Percentiles rank a stretch among this genome's conserved stretches.
These are phyloP conservation scores for Melanostoma scalare DNA, from an alignment of 2,888 invertebrate genomes.

Conservation along the genomic window DNA sequence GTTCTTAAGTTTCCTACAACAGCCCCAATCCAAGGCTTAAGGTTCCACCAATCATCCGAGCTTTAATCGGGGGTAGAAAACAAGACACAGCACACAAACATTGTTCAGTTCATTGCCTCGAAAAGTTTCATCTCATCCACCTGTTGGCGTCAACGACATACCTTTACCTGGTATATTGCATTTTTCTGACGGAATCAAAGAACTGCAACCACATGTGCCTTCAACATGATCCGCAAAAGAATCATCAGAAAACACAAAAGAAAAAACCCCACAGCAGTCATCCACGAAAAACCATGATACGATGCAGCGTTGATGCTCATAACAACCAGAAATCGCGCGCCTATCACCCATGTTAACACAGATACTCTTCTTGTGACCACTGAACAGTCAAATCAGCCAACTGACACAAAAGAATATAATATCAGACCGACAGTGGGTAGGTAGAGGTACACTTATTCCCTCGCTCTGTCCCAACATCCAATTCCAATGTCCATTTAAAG, in stretches of 20 bases:
- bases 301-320: conserved; percentile 50
- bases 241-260: background rate
- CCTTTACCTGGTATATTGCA: too few relatives aligned
- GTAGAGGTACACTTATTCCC: background rate
- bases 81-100: too few relatives aligned
- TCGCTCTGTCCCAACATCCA: conserved; percentile 17
- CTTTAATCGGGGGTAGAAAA: too few relatives aligned
- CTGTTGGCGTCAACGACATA: too few relatives aligned
- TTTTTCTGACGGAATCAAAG: too few relatives aligned
- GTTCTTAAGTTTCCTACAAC: too few relatives aligned
- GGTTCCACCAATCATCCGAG: too few relatives aligned
- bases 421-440: conserved; percentile 36
- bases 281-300: conserved; percentile 27
- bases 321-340: conserved; percentile 45
- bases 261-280: conserved; percentile 10
- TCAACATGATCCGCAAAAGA: conserved; percentile 22
- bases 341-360: conserved; percentile 49
- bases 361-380: conserved; percentile 35
- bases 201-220: background rate
- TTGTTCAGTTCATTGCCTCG: too few relatives aligned
- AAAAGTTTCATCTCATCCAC: too few relatives aligned
- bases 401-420: conserved; percentile 62
- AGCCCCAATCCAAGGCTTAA: too few relatives aligned
- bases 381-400: conserved; percentile 57
- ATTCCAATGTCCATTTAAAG: conserved; percentile 45